A percentile compares a stretch with the other conserved stretches of the same genome.
phyloP scores from a whole-genome alignment of 2,113 vertebrate species.

The Cyanoramphus novaezelandiae region DNA sequence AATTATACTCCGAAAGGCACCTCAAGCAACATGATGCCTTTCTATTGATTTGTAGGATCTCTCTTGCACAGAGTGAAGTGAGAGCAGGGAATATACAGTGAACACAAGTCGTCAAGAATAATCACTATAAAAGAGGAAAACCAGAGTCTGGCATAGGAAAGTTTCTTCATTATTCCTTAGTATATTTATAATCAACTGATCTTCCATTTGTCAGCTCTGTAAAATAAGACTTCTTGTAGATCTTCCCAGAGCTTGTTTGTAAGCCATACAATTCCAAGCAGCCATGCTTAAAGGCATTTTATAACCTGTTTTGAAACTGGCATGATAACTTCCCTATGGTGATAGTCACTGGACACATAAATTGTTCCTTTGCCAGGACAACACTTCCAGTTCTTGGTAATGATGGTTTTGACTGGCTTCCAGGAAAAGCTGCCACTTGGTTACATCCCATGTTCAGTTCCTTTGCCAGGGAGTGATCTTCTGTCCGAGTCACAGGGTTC shows the following conservation, averaged over 20 bases:
- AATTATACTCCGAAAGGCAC: slow-evolving; percentile 15
- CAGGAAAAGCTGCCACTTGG: neutral
- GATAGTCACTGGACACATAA: neutral
- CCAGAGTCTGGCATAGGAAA: slow-evolving; percentile 51
- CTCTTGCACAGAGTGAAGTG: neutral
- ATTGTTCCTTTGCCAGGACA: neutral
- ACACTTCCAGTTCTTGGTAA: neutral
- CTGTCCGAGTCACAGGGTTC: neutral
- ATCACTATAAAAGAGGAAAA: slow-evolving; percentile 55
- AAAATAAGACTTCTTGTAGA: slow-evolving; percentile 68
- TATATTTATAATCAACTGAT: slow-evolving; percentile 66
- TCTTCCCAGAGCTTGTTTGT: slow-evolving; percentile 72
- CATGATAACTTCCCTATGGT: neutral
- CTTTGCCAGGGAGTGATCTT: neutral
- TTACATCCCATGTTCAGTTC: neutral
- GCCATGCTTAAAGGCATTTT: slow-evolving; percentile 25
- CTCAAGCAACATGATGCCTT: neutral
- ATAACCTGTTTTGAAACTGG: slow-evolving; percentile 30
- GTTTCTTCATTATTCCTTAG: slow-evolving; percentile 67
- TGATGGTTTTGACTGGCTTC: neutral
- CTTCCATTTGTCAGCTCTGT: slow-evolving; percentile 78
- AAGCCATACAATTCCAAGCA: slow-evolving; percentile 39
- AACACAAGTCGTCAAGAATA: slow-evolving; percentile 53
- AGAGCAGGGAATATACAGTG: neutral
- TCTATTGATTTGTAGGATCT: neutral